Evolutionary conservation across 2,113 vertebrate species (phyloP).

Genomic region (Scomber japonicus): DNA sequence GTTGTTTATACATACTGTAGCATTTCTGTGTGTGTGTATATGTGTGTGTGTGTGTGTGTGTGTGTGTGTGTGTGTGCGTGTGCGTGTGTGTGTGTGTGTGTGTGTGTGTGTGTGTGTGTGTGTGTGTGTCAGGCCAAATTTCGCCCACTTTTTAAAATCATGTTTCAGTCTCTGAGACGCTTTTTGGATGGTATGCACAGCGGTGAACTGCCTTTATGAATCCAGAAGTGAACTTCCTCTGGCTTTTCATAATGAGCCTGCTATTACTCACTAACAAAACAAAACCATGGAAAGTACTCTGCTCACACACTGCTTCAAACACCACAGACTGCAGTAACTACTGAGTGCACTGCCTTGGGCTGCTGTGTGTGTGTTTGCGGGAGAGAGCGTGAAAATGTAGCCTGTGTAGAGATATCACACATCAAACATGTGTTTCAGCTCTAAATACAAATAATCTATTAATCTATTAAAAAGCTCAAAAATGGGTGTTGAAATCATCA

Average conservation of each 20-base stretch:
- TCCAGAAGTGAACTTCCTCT: slow-evolving; percentile 81
- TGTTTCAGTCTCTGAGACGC: slow-evolving; percentile 30
- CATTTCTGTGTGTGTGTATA: slow-evolving; percentile 3
- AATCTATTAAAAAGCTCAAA: background rate
- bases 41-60: no score
- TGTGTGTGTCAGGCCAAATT: background rate
- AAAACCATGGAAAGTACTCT: slow-evolving; percentile 82
- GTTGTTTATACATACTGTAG: slow-evolving; percentile 13
- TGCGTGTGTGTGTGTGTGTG: slow-evolving; percentile 33
- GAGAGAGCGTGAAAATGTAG: background rate
- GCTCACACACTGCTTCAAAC: slow-evolving; percentile 45
- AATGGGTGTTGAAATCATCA: no score
- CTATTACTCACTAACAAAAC: slow-evolving; percentile 84
- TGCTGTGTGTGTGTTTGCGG: background rate
- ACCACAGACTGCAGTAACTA: slow-evolving; percentile 45
- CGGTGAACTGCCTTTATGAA: slow-evolving; percentile 76
- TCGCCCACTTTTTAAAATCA: slow-evolving; percentile 32
- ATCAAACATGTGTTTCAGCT: background rate
- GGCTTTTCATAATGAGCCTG: slow-evolving; percentile 75
- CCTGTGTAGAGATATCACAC: background rate
- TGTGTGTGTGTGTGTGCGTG: background rate
- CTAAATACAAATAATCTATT: background rate
- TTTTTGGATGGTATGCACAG: slow-evolving; percentile 60
- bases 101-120: slow-evolving; percentile 25
- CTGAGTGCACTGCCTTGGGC: slow-evolving; percentile 6